A percentile compares a stretch with the other conserved stretches of the same genome.
These are phyloP conservation scores for Drosophila mettleri DNA, from an alignment of 2,888 invertebrate genomes.

Conservation along the genomic window DNA sequence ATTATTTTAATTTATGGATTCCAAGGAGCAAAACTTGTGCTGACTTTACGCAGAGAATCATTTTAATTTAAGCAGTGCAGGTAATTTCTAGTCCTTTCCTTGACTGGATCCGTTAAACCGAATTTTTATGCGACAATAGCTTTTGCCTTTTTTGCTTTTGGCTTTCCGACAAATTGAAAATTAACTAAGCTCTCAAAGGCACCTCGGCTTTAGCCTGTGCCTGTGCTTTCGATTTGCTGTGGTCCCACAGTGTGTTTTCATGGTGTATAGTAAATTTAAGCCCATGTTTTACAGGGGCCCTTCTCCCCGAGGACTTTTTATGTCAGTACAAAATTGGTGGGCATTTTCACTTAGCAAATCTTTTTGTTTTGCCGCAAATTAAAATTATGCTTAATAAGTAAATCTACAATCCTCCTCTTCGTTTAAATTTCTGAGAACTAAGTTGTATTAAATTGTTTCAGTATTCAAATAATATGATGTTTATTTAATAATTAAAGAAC, in stretches of 20 bases:
- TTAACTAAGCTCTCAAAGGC: constrained; percentile 57
- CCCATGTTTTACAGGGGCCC: constrained; percentile 18
- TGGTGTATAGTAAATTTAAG: constrained; percentile 20
- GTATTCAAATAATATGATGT: background rate
- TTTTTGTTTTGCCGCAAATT: constrained; percentile 5
- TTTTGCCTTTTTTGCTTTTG: constrained; percentile 24
- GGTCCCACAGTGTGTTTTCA: constrained; percentile 37
- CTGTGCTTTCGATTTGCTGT: constrained; percentile 41
- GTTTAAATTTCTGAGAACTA: background rate
- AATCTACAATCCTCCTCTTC: background rate
- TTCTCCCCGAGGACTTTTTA: constrained; percentile 58
- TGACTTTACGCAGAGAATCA: background rate
- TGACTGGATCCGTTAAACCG: background rate
- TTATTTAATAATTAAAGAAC: constrained; percentile 13
- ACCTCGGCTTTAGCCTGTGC: no score
- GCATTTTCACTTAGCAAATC: constrained; percentile 22
- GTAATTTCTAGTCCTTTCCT: background rate
- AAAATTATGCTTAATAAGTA: background rate
- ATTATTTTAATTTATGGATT: background rate
- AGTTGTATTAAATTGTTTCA: no score
- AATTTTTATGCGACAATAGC: constrained; percentile 22
- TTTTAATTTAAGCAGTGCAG: constrained; percentile 1
- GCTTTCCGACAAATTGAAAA: constrained; percentile 68
- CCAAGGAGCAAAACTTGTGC: background rate
- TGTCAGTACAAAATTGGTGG: constrained; percentile 58